Evolutionary conservation across 2,113 vertebrate species (phyloP), one percentile per base, ranked within the genome.

Genomic region (Leiothrix lutea): DNA sequence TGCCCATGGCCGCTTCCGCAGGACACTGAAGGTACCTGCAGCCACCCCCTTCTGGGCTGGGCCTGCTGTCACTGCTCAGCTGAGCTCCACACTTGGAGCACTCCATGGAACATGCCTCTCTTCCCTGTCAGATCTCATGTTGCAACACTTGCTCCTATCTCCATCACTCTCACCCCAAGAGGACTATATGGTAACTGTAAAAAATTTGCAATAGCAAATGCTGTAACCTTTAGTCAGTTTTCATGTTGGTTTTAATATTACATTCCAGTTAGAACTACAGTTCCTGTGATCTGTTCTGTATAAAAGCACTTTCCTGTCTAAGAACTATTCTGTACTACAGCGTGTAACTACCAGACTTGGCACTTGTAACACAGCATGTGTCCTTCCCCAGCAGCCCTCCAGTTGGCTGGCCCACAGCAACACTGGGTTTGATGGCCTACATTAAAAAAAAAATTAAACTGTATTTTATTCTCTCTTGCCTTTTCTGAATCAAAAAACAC

Each of bases 211-310:
- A 94, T 31, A 44, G 6, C 24, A 58, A 80, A 73, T 40, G 35
- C 35, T 74, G 47, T 66, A 95, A 90, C 35, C 3, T 74, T 88
- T 93, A 83, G 67, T 77, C 56, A 51, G 35, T 83, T 90, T 80
- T 78, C 71, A 83, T 56, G 82, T 82, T 90, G 79, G 29, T 60
- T 93, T 95, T 88, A 77, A 90, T 51, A 74, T 62, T 77, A 70
- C 85, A 67, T 91, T 75, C 47, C 51, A 53, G 64, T 78, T 90
- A 80, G 64, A 92, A 90, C 25, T 51, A 38, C 23, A n/a, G 20
- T 44, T 93, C 45, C 50, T n/a, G 24, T 88, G 56, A 75, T 82
- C 48, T 3, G 19, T 54, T 93, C 58, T 47, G 51, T n/a, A 40
- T n/a, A 69, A 58, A 77, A 85, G 9, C 57, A 38, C 25, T 87